phyloP scores from a whole-genome alignment of 2,797 vertebrate species.

The Nasua narica region DNA sequence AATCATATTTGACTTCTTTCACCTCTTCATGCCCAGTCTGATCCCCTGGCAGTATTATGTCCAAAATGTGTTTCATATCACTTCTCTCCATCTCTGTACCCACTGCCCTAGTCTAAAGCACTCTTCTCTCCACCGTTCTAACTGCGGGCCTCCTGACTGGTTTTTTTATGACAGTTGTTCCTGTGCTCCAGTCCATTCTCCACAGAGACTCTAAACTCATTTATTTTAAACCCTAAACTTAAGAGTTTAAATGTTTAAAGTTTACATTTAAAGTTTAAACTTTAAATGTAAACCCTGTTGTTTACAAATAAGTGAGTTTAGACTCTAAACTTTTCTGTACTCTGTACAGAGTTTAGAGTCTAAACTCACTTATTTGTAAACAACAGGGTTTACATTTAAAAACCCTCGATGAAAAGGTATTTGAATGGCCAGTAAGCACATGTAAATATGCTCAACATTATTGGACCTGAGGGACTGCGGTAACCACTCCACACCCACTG shows the following conservation, averaged over 20 bases:
- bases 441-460: background rate
- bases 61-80: background rate
- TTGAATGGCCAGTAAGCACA: background rate
- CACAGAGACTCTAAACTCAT: background rate
- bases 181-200: background rate
- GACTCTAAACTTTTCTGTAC: too few relatives aligned
- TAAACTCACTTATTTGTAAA: too few relatives aligned
- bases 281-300: background rate
- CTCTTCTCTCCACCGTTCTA: background rate
- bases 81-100: background rate
- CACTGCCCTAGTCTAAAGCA: background rate
- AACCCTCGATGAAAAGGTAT: background rate
- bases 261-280: too few relatives aligned
- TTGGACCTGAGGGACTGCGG: background rate
- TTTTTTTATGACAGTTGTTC: background rate
- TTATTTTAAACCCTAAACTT: background rate
- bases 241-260: too few relatives aligned
- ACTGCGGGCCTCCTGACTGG: background rate
- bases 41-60: background rate
- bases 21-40: background rate
- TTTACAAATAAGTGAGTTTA: too few relatives aligned
- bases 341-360: too few relatives aligned
- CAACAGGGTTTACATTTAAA: constrained; percentile 25
- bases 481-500: background rate
- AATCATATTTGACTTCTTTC: background rate